phyloP scores from a whole-genome alignment of 1,140 invertebrate species.

The Coboldia fuscipes region DNA sequence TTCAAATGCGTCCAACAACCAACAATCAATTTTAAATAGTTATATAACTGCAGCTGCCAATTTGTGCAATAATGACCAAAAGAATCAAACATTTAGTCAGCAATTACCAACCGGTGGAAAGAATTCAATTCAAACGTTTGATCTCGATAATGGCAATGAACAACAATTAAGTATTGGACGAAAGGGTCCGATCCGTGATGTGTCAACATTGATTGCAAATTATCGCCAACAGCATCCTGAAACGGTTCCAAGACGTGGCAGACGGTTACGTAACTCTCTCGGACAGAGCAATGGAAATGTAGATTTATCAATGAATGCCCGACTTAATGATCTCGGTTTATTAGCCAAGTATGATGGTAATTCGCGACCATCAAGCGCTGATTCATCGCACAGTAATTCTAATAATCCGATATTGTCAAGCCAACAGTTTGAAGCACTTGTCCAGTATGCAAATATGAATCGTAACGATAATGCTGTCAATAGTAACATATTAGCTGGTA shows the following conservation, averaged over 20 bases:
- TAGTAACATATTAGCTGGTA: no score
- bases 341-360: conserved; percentile 6
- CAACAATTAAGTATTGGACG: conserved; percentile 36
- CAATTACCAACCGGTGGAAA: no score
- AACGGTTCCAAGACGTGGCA: conserved; percentile 37
- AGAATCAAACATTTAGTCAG: no score
- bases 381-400: conserved; percentile 24
- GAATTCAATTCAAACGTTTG: no score
- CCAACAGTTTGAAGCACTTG: no score
- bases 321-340: not conserved
- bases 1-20: not conserved
- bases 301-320: not conserved
- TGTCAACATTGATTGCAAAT: conserved; percentile 62
- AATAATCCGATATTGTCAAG: conserved; percentile 3
- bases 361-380: conserved; percentile 26
- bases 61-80: no score
- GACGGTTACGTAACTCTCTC: conserved; percentile 24
- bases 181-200: conserved; percentile 54
- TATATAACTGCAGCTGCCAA: conserved; percentile 1
- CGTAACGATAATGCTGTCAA: no score
- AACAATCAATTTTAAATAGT: conserved; percentile 2
- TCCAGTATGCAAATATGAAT: no score
- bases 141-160: no score
- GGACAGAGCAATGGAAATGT: not conserved
- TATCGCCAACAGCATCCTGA: conserved; percentile 53